phyloP scores from a whole-genome alignment of 2,797 vertebrate species.

The Vespertilio murinus region DNA sequence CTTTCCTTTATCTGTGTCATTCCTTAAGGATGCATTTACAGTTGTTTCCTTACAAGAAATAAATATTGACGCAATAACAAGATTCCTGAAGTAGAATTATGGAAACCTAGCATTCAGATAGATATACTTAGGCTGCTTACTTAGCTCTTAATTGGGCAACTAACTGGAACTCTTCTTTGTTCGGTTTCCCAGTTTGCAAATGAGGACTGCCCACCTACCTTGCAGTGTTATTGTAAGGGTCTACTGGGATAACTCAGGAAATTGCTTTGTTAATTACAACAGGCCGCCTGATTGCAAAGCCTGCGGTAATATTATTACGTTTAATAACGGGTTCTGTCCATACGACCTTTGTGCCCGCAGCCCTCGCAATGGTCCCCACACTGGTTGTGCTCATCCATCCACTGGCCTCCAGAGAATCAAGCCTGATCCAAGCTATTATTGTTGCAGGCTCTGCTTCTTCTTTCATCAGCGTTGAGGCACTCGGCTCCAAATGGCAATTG shows the following conservation, averaged over 20 bases:
- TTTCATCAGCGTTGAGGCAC: neutral
- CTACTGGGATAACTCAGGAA: neutral
- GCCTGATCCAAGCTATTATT: neutral
- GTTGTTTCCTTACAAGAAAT: neutral
- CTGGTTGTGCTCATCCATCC: neutral
- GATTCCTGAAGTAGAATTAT: neutral
- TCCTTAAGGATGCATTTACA: neutral
- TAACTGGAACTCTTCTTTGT: neutral
- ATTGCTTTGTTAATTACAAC: neutral
- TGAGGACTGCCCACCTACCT: neutral
- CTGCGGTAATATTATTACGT: neutral
- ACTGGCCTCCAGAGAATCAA: neutral
- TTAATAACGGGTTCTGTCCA: neutral
- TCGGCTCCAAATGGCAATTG: slow-evolving; percentile 30
- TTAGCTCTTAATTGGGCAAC: neutral
- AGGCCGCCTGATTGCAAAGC: neutral
- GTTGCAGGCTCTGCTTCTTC: neutral
- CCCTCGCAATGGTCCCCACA: neutral
- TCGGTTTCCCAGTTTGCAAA: neutral
- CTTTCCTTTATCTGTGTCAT: neutral
- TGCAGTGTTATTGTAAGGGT: neutral
- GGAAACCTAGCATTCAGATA: neutral
- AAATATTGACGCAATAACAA: neutral
- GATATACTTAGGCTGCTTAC: neutral
- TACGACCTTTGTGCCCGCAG: neutral